phyloP scores from a whole-genome alignment of 1,140 invertebrate genomes.

The Apis cerana region DNA sequence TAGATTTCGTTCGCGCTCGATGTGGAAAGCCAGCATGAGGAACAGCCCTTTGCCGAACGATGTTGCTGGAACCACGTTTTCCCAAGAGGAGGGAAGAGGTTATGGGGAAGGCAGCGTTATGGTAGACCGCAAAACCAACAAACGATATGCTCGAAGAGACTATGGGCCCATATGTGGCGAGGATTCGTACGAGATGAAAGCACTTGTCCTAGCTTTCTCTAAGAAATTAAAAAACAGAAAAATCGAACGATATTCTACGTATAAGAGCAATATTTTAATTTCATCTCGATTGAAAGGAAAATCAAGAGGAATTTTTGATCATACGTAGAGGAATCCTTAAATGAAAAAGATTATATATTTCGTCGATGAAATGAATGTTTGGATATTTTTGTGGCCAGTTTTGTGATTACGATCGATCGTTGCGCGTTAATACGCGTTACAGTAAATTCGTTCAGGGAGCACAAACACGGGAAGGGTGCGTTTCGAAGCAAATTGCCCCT shows the following conservation, averaged over 20 bases:
- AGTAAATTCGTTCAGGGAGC: conserved; percentile 41
- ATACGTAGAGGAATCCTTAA: neutral
- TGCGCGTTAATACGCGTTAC: neutral
- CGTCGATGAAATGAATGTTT: neutral
- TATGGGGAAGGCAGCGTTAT: conserved; percentile 69
- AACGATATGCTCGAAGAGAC: conserved; percentile 71
- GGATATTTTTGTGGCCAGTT: neutral
- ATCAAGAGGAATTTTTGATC: neutral
- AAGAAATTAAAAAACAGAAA: neutral
- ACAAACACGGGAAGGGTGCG: conserved; percentile 56
- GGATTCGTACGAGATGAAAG: conserved; percentile 29
- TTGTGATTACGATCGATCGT: neutral
- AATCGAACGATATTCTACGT: neutral
- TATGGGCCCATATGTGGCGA: conserved; percentile 46
- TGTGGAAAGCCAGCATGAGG: conserved; percentile 38
- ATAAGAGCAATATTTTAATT: neutral
- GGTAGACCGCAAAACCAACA: conserved; percentile 76
- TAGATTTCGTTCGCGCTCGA: conserved; percentile 56
- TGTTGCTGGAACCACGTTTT: conserved; percentile 62
- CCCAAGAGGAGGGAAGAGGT: conserved; percentile 64
- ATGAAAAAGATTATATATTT: neutral
- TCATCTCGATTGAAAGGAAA: no score
- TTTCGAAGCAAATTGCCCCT: conserved; percentile 69
- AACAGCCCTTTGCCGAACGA: conserved; percentile 56
- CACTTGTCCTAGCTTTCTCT: conserved; percentile 3